phyloP scores from a whole-genome alignment of 2,888 invertebrate genomes.

The Mantis religiosa region DNA sequence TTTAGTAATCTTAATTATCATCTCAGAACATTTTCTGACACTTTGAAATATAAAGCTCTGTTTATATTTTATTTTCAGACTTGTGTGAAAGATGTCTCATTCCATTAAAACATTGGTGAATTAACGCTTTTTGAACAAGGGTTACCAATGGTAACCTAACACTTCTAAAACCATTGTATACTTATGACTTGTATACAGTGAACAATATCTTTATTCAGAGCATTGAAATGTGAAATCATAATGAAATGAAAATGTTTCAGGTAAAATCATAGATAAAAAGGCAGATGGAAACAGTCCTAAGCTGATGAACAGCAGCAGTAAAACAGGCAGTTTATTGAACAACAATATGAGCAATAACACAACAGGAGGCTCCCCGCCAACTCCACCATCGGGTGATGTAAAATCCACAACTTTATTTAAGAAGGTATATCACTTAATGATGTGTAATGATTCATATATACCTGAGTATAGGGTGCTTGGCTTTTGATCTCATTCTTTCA shows the following conservation, averaged over 20 bases:
- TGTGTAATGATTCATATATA: no score
- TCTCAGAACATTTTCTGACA: no score
- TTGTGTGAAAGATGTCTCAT: no score
- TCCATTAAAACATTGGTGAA: no score
- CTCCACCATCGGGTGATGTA: conserved; percentile 43
- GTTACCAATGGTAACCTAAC: not conserved
- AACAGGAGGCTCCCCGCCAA: conserved; percentile 35
- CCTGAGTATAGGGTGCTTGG: no score
- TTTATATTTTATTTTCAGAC: no score
- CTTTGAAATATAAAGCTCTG: no score
- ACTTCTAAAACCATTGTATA: no score
- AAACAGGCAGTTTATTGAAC: conserved; percentile 25
- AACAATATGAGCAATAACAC: conserved; percentile 36
- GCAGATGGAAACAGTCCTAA: conserved; percentile 49
- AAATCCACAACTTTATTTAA: conserved; percentile 49
- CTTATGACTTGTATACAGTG: no score
- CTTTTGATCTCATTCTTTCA: no score
- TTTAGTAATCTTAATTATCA: no score
- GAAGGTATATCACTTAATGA: conserved; percentile 42
- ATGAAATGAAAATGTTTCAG: conserved; percentile 41
- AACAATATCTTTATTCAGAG: not conserved
- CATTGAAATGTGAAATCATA: not conserved
- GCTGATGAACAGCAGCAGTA: conserved; percentile 34
- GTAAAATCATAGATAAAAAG: conserved; percentile 64
- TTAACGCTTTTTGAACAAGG: not conserved